Evolutionary conservation across 2,797 vertebrate genomes (phyloP).

Genomic region (Ataeniobius toweri): DNA sequence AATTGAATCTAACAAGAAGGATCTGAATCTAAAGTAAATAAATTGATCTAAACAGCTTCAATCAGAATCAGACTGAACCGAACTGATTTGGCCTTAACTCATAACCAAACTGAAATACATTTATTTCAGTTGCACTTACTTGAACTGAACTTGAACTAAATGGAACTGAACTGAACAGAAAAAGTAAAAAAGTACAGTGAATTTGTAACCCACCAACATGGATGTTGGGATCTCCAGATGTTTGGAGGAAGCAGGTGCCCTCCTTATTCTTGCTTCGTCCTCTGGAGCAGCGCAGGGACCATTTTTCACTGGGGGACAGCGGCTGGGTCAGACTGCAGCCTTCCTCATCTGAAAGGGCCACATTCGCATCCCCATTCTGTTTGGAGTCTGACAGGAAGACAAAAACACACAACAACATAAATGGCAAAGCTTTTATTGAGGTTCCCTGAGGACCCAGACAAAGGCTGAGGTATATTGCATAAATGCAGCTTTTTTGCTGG

Average conservation of each 20-base stretch:
- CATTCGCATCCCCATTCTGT: slow-evolving; percentile 93
- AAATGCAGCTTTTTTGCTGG: slow-evolving; percentile 49
- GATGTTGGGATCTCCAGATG: slow-evolving; percentile 82
- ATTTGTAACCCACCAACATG: slow-evolving; percentile 79
- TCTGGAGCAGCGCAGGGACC: slow-evolving; percentile 83
- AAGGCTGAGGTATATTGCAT: slow-evolving; percentile 43
- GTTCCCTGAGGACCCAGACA: slow-evolving; percentile 36
- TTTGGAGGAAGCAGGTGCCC: slow-evolving; percentile 90
- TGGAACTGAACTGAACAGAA: background rate
- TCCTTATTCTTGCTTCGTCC: slow-evolving; percentile 89
- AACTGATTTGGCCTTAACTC: no score
- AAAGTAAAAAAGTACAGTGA: background rate
- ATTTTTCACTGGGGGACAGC: slow-evolving; percentile 81
- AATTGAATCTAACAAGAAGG: no score
- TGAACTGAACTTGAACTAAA: background rate
- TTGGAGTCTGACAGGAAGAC: slow-evolving; percentile 87
- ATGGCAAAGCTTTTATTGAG: slow-evolving; percentile 72
- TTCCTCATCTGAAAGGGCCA: slow-evolving; percentile 90
- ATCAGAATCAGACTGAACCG: no score
- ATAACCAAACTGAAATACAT: background rate
- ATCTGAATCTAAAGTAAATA: background rate
- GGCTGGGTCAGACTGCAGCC: slow-evolving; percentile 87
- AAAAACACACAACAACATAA: slow-evolving; percentile 52
- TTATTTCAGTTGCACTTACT: background rate
- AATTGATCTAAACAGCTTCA: background rate